Conservation (phyloP, 2,797 vertebrate genomes). For the Enteromius thamalakanensis region DNA sequence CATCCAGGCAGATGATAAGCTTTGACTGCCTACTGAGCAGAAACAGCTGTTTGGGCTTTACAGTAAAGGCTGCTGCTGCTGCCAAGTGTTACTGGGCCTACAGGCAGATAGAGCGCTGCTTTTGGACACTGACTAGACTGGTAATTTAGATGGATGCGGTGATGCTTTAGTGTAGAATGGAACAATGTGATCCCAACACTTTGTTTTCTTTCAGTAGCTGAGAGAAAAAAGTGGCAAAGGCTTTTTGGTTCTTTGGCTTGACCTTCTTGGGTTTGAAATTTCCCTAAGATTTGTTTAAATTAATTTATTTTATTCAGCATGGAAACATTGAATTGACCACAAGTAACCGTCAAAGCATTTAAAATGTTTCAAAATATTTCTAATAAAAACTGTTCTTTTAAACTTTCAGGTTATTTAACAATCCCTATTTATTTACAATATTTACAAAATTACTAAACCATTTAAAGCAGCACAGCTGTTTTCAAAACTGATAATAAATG, state of each 20-base stretch:
- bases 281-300: no score
- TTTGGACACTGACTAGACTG: constrained; percentile 43
- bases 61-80: constrained; percentile 39
- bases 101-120: constrained; percentile 38
- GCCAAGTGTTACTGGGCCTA: constrained; percentile 33
- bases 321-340: no score
- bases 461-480: background rate
- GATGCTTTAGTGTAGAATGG: constrained; percentile 52
- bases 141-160: constrained; percentile 37
- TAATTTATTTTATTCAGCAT: no score
- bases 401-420: background rate
- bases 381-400: background rate
- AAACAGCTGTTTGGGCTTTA: constrained; percentile 64
- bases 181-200: constrained; percentile 26
- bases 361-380: no score
- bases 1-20: constrained; percentile 59
- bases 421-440: background rate
- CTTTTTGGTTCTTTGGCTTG: constrained; percentile 5
- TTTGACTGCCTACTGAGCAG: constrained; percentile 56
- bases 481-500: background rate
- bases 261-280: constrained; percentile 24
- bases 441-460: background rate
- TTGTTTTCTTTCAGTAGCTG: constrained; percentile 1
- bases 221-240: constrained; percentile 5
- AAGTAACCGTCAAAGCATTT: no score